phyloP scores from a whole-genome alignment of 2,113 vertebrate genomes.

The Saguinus midas region DNA sequence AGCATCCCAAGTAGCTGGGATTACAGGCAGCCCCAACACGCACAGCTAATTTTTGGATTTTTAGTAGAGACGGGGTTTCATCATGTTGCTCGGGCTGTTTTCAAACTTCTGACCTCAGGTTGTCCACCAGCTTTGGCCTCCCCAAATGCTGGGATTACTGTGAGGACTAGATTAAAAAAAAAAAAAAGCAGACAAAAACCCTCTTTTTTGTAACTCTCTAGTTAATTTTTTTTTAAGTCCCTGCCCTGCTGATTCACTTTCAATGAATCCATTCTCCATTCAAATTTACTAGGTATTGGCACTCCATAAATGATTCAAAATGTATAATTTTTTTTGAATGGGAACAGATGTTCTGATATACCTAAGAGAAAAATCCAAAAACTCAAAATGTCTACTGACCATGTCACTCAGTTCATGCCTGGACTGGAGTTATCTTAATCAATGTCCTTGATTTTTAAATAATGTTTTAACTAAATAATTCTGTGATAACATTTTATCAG shows the following conservation, averaged over 20 bases:
- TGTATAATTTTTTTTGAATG: background rate
- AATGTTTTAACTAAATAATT: background rate
- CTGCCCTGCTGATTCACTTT: background rate
- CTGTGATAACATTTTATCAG: background rate
- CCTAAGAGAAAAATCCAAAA: background rate
- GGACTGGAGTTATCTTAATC: background rate
- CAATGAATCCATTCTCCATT: background rate
- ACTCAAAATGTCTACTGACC: background rate
- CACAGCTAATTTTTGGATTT: too few species aligned
- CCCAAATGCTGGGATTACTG: too few species aligned
- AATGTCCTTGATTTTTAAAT: background rate
- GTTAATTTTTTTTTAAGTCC: too few species aligned
- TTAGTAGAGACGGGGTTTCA: too few species aligned
- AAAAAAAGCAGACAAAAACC: background rate
- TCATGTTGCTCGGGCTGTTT: too few species aligned
- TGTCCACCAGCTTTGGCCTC: too few species aligned
- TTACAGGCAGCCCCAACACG: too few species aligned
- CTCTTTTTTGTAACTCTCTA: too few species aligned
- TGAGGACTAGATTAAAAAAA: background rate
- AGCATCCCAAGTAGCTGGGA: too few species aligned
- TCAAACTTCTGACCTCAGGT: too few species aligned
- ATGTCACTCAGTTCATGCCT: too few species aligned
- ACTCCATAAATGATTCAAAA: background rate
- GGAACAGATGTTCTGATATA: background rate
- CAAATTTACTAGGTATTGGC: background rate